Percentiles rank a stretch among this genome's conserved stretches.
These are phyloP conservation scores for Mionectes macconnelli DNA, from an alignment of 2,113 vertebrate species.

Conservation along the genomic window DNA sequence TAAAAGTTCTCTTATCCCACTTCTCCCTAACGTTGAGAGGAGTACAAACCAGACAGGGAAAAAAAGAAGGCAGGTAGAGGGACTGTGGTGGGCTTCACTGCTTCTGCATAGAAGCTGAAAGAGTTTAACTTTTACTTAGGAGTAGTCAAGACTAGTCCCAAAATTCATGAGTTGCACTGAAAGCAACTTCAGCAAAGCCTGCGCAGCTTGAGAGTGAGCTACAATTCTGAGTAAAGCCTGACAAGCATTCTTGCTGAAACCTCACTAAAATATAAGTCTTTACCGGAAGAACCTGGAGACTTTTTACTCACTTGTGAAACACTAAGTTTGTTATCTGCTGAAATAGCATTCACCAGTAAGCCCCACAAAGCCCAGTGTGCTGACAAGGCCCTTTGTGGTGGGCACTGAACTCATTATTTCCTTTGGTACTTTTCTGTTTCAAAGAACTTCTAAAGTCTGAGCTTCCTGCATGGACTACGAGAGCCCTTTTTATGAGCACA, in stretches of 20 bases:
- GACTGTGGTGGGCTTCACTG: background rate
- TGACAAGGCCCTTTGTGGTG: background rate
- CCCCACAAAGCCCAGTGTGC: background rate
- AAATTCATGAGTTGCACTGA: background rate
- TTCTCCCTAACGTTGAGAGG: background rate
- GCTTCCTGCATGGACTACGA: conserved; percentile 6
- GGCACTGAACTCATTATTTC: background rate
- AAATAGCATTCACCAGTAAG: background rate
- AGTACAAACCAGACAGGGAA: background rate
- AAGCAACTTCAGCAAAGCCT: background rate
- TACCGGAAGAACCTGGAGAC: background rate
- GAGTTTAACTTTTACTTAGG: background rate
- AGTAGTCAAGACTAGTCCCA: background rate
- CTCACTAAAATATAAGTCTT: background rate
- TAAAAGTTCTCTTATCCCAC: background rate
- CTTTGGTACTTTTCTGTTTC: background rate
- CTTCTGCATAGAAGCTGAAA: background rate
- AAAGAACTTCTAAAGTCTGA: conserved; percentile 1
- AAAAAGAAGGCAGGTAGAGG: fast-evolving
- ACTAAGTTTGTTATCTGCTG: background rate
- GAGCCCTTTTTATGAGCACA: conserved; percentile 5
- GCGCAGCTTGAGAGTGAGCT: background rate
- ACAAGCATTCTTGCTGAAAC: background rate
- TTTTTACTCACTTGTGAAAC: background rate
- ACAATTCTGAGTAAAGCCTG: background rate